These are phyloP conservation scores for Bujurquina vittata DNA, from an alignment of 2,113 vertebrate species.

Conservation along the genomic window DNA sequence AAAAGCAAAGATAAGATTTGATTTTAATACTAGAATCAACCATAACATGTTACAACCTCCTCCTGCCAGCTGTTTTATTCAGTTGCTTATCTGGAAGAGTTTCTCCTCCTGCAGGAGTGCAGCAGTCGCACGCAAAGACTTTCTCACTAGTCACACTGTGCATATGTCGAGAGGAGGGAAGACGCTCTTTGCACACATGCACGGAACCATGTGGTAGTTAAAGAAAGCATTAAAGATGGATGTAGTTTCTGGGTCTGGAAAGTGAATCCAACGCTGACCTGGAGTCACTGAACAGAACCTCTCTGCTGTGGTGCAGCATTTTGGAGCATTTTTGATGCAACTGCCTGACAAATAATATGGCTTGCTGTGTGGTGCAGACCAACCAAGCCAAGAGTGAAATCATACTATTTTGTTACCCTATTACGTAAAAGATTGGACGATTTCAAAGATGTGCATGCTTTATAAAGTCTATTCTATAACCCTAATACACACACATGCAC, in stretches of 20 bases:
- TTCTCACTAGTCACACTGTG: background rate
- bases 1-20: background rate
- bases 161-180: background rate
- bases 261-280: background rate
- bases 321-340: background rate
- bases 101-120: background rate
- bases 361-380: background rate
- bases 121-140: background rate
- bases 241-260: background rate
- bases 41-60: background rate
- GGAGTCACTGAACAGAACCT: background rate
- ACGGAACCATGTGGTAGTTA: background rate
- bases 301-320: background rate
- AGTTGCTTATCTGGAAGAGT: background rate
- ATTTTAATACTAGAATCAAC: background rate
- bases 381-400: background rate
- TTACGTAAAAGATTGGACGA: background rate
- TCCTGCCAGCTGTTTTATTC: background rate
- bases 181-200: background rate
- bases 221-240: background rate
- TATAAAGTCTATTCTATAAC: background rate
- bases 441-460: background rate
- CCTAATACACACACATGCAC: background rate
- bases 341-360: background rate
- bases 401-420: background rate